Evolutionary conservation across 2,888 invertebrate genomes (phyloP).

Genomic region (Ophion slaviceki): DNA sequence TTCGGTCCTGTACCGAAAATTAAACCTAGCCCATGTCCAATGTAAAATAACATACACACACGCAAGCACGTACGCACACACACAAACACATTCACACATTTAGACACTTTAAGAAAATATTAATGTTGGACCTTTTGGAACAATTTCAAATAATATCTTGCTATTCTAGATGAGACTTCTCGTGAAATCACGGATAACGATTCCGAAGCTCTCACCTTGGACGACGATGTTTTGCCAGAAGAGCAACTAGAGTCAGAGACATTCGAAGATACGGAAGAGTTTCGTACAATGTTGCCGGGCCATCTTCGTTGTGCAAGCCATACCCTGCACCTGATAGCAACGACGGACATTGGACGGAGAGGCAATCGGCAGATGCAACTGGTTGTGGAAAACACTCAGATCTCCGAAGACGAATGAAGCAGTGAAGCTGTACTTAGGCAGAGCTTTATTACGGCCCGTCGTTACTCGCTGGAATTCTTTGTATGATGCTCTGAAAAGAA

Average conservation of each 20-base stretch:
- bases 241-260: background rate
- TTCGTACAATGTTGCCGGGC: conserved; percentile 20
- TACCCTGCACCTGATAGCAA: conserved; percentile 7
- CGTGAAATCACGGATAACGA: background rate
- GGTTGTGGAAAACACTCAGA: conserved; percentile 34
- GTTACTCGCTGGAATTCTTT: too few relatives aligned
- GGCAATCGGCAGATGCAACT: conserved; percentile 23
- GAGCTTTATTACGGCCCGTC: too few relatives aligned
- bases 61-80: too few relatives aligned
- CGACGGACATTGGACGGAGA: conserved; percentile 16
- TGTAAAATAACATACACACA: too few relatives aligned
- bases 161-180: too few relatives aligned
- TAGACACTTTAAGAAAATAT: too few relatives aligned
- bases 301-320: conserved; percentile 35
- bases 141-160: too few relatives aligned
- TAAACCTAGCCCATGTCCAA: too few relatives aligned
- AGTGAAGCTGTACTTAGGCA: background rate
- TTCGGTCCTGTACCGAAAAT: too few relatives aligned
- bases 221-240: conserved; percentile 16
- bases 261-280: conserved; percentile 20
- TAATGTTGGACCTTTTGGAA: too few relatives aligned
- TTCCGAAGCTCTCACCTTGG: background rate
- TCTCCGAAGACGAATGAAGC: conserved; percentile 37
- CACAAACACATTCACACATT: too few relatives aligned
- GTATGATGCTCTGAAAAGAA: too few relatives aligned